Evolutionary conservation across 2,113 vertebrate species (phyloP), one percentile per base, ranked within the genome.

Genomic region (Catharus fuscescens): DNA sequence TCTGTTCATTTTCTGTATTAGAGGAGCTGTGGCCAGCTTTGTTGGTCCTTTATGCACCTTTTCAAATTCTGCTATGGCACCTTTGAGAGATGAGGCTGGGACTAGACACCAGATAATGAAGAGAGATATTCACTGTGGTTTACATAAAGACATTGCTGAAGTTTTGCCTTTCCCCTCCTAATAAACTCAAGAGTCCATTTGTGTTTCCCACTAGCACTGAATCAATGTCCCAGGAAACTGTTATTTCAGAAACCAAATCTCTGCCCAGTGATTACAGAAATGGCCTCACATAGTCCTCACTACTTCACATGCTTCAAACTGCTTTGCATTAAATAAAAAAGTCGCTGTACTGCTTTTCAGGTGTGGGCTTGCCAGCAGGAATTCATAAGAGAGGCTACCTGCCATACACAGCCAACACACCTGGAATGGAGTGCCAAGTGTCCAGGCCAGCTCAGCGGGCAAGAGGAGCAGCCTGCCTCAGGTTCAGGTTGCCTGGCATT

Each of bases 281-380:
- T 0, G 0, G 24, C 54, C 50, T 90, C 62, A 69, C 0, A 0
- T 26, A 32, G 6, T 52, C 38, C 38, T 95, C 40, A 31, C 28
- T 62, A 10, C 28, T 34, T 78, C 71, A 28, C 44, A 56, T 59
- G 71, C 50, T 86, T 74, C n/a, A 26, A 56, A 18, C 31, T 73
- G 31, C 25, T 91, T 84, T 92, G 52, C 52, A 59, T 66, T 69
- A 40, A 21, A 45, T 45, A 18, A 14, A 61, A 61, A 71, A 18
- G 72, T 61, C 0, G 0, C 31, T 70, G 62, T 42, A 34, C 61
- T 86, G 90, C 76, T 86, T 82, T 88, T 92, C 80, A 85, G 54
- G 44, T 70, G 52, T 40, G 69, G 67, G 78, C 45, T 65, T 85
- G 71, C 84, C 77, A 91, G 36, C 19, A 80, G 56, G 56, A 91